These are phyloP conservation scores for Oenanthe melanoleuca DNA, from an alignment of 2,113 vertebrate species.

Conservation along the genomic window DNA sequence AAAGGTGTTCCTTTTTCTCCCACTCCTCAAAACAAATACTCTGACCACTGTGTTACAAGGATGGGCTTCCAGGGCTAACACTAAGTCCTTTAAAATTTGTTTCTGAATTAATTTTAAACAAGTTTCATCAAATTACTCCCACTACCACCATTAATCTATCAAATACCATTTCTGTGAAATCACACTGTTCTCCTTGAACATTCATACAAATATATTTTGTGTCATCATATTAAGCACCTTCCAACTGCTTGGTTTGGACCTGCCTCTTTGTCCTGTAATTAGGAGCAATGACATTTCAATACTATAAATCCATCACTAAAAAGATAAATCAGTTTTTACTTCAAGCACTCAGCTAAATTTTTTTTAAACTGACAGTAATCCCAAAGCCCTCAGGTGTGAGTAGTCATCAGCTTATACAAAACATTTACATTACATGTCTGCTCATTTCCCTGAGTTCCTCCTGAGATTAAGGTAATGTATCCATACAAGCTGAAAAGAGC, in stretches of 20 bases:
- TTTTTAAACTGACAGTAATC: not conserved
- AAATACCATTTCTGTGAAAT: not conserved
- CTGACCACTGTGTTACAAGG: not conserved
- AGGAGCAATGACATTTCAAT: not conserved
- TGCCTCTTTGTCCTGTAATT: not conserved
- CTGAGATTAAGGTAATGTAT: not conserved
- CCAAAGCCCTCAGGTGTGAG: not conserved
- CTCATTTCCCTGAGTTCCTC: not conserved
- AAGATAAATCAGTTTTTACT: not conserved
- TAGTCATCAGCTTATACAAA: not conserved
- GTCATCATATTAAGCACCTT: not conserved
- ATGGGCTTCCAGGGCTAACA: not conserved
- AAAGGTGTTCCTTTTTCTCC: not conserved
- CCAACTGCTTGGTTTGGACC: not conserved
- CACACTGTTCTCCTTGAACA: not conserved
- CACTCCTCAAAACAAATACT: not conserved
- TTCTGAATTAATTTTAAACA: not conserved
- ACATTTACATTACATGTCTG: accelerated
- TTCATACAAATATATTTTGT: not conserved
- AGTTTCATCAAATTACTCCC: not conserved
- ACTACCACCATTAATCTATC: not conserved
- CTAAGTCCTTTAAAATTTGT: not conserved
- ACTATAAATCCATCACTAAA: not conserved
- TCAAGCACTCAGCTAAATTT: not conserved
- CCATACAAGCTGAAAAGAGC: not conserved